Evolutionary conservation across 1,140 invertebrate genomes (phyloP).

Genomic region (Dinothrombium tinctorium): DNA sequence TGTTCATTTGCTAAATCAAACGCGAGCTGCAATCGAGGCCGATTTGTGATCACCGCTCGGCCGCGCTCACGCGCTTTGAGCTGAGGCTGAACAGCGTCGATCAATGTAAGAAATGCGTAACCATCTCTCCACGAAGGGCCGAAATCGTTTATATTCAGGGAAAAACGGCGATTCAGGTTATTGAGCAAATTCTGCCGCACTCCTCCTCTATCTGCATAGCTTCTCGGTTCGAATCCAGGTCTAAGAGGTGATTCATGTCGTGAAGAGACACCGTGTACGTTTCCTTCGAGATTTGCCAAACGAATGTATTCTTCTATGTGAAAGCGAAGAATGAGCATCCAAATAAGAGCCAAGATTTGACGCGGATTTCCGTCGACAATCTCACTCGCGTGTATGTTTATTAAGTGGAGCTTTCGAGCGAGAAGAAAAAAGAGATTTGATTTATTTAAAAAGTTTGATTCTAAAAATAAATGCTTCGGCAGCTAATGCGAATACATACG

Average conservation of each 20-base stretch:
- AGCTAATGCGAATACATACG: no score
- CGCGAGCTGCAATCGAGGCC: slow-evolving; percentile 60
- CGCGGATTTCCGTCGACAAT: not conserved
- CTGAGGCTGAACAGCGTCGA: slow-evolving; percentile 81
- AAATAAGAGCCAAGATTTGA: not conserved
- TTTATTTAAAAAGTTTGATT: not conserved
- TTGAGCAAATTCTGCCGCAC: not conserved
- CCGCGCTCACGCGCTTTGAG: slow-evolving; percentile 54
- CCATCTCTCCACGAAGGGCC: slow-evolving; percentile 92
- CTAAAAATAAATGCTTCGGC: no score
- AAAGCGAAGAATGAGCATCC: not conserved
- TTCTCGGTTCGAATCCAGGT: no score
- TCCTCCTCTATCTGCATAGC: not conserved
- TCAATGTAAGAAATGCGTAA: slow-evolving; percentile 79
- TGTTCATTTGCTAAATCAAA: slow-evolving; percentile 78
- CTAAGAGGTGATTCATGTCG: no score
- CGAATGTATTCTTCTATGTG: not conserved
- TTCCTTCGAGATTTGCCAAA: no score
- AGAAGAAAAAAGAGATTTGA: not conserved
- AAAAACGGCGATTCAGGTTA: not conserved
- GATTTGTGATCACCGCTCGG: slow-evolving; percentile 46
- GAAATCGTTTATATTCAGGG: slow-evolving; percentile 58
- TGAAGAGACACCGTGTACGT: no score
- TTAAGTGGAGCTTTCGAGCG: no score
- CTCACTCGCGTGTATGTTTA: no score